phyloP scores from a whole-genome alignment of 2,797 vertebrate species.

The Falco berigora region DNA sequence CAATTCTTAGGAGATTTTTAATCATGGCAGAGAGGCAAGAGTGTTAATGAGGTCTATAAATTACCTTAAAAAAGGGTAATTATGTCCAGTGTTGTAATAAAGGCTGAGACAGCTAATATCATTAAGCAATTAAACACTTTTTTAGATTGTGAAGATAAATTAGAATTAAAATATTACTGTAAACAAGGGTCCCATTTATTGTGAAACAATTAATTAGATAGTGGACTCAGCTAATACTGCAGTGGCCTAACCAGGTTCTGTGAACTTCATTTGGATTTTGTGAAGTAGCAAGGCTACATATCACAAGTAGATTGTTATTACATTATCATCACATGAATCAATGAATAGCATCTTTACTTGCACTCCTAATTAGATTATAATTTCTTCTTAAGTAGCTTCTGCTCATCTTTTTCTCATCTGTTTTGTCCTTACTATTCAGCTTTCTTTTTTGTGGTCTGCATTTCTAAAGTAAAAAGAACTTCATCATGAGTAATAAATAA shows the following conservation, averaged over 20 bases:
- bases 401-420: background rate
- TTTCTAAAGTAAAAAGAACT: background rate
- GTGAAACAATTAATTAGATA: slow-evolving; percentile 10
- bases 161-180: slow-evolving; percentile 60
- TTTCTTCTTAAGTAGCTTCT: slow-evolving; percentile 14
- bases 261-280: slow-evolving; percentile 4
- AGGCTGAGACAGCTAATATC: slow-evolving; percentile 63
- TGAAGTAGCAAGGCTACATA: background rate
- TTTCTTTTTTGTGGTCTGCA: background rate
- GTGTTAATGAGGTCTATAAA: slow-evolving; percentile 70
- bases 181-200: slow-evolving; percentile 47
- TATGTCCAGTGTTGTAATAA: slow-evolving; percentile 64
- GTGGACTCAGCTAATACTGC: background rate
- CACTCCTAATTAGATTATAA: background rate
- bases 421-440: background rate
- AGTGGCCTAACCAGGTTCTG: background rate
- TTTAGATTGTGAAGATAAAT: slow-evolving; percentile 57
- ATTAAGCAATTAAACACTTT: slow-evolving; percentile 67
- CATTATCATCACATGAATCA: slow-evolving; percentile 30
- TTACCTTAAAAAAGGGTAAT: slow-evolving; percentile 67
- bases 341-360: background rate
- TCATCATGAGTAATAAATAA: background rate
- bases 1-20: slow-evolving; percentile 65
- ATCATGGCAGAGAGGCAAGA: slow-evolving; percentile 51
- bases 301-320: slow-evolving; percentile 3